Base-by-base conservation (phyloP, 2,113 vertebrate species). In the Heterotis niloticus region DNA sequence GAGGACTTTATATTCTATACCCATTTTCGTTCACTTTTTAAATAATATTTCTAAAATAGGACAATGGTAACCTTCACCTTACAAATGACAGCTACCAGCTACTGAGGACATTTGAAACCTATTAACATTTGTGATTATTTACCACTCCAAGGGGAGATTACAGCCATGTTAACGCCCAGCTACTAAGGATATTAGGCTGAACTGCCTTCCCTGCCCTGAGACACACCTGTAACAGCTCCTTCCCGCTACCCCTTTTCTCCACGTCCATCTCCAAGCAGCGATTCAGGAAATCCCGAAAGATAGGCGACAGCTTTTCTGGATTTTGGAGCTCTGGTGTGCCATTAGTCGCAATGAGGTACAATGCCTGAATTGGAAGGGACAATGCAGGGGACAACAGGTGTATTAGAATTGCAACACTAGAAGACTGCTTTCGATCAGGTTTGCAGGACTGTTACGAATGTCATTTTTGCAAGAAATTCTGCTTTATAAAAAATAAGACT, bases 341-440 rank as follows among this genome's bases (percentile, higher is more conserved):
- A 66, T 99, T 99, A 73, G 98, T 99, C 86, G 98, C 98, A 88
- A 99, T 99, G 84, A 99, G 94, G 89, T 99, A 99, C 60, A 99
- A 93, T 23, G 98, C 97, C 98, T 99, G 83, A n/a, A 26, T 26
- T 9, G 1, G 81, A 81, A 80, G 76, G 7, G 0, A 81, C 26
- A 67, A 0, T 78, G 78, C 34, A 1, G 5, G 65, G 5, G 71
- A 13, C 4, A 24, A 59, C 56, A 24, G 5, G 34, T 28, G 18
- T 18, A 29, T 60, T 13, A 54, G 12, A 13, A 2, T 67, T 16
- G 28, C 23, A 13, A 75, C 16, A 34, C 4, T 52, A 7, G 13
- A 5, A 74, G 26, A 29, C 2, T 75, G 26, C 56, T 28, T 28
- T 29, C 59, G 28, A 24, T 69, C 44, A 69, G 29, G 1, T 44